Conservation (phyloP, 2,113 vertebrate genomes). For the Todiramphus saurophagus region DNA sequence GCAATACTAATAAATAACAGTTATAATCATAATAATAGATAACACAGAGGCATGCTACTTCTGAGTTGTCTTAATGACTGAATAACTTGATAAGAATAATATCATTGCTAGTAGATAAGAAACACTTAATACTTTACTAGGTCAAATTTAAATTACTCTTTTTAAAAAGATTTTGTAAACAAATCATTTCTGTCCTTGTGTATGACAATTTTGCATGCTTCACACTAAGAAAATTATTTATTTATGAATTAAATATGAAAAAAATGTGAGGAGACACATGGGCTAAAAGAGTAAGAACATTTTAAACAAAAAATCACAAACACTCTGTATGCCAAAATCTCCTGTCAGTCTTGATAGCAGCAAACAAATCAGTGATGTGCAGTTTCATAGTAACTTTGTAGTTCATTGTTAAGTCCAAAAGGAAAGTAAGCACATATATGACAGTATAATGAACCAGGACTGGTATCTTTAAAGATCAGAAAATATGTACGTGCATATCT, state of each 20-base stretch:
- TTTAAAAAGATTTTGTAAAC: neutral
- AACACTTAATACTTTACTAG: neutral
- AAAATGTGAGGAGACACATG: neutral
- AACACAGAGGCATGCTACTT: neutral
- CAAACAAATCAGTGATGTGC: neutral
- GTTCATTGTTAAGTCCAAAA: neutral
- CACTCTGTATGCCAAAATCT: neutral
- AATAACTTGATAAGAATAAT: constrained; percentile 4
- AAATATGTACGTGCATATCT: neutral
- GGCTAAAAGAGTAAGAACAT: neutral
- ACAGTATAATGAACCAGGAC: neutral
- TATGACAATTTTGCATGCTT: neutral
- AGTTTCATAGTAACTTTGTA: neutral
- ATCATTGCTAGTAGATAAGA: neutral
- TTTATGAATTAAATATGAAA: neutral
- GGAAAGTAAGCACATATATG: neutral
- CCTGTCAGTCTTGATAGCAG: neutral
- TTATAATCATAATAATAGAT: neutral
- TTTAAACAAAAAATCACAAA: neutral
- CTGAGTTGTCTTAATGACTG: neutral
- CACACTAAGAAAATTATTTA: neutral
- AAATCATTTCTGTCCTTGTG: neutral
- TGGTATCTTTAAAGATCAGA: neutral
- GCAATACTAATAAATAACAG: neutral
- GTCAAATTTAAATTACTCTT: neutral